phyloP scores from a whole-genome alignment of 2,113 vertebrate genomes.

The Pipa parva region DNA sequence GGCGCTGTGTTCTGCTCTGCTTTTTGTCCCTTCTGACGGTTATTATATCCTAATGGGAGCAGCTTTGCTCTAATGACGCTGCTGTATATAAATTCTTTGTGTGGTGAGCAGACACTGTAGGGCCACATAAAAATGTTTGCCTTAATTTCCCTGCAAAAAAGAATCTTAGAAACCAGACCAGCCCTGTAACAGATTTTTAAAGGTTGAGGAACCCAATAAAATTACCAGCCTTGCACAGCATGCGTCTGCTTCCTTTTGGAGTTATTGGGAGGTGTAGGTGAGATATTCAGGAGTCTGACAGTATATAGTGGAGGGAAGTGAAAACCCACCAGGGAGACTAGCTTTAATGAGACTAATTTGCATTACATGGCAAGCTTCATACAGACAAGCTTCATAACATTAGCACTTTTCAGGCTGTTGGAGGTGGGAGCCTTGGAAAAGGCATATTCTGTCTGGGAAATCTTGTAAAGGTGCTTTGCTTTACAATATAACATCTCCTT shows the following conservation, averaged over 20 bases:
- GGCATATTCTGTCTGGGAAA: constrained; percentile 8
- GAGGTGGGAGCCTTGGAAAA: constrained; percentile 23
- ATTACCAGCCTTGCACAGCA: constrained; percentile 80
- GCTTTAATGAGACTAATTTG: constrained; percentile 46
- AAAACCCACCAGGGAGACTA: constrained; percentile 59
- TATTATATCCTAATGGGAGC: constrained; percentile 93
- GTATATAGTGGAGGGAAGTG: constrained; percentile 69
- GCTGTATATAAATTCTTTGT: constrained; percentile 87
- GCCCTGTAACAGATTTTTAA: constrained; percentile 77
- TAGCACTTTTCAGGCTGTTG: constrained; percentile 38
- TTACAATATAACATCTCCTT: constrained; percentile 16
- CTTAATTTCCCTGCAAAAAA: constrained; percentile 79
- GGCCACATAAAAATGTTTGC: constrained; percentile 87
- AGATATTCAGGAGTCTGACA: constrained; percentile 85
- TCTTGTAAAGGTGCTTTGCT: not conserved
- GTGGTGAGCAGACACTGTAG: constrained; percentile 81
- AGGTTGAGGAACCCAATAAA: constrained; percentile 82
- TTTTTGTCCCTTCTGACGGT: constrained; percentile 90
- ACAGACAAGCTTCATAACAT: constrained; percentile 42
- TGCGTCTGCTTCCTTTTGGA: constrained; percentile 75
- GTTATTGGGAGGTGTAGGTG: constrained; percentile 85
- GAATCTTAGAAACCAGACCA: constrained; percentile 75
- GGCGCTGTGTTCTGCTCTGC: constrained; percentile 78
- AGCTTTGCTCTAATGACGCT: constrained; percentile 91
- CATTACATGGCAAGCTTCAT: constrained; percentile 39